Evolutionary conservation across 2,888 invertebrate species (phyloP).

Genomic region (Latheticus oryzae): DNA sequence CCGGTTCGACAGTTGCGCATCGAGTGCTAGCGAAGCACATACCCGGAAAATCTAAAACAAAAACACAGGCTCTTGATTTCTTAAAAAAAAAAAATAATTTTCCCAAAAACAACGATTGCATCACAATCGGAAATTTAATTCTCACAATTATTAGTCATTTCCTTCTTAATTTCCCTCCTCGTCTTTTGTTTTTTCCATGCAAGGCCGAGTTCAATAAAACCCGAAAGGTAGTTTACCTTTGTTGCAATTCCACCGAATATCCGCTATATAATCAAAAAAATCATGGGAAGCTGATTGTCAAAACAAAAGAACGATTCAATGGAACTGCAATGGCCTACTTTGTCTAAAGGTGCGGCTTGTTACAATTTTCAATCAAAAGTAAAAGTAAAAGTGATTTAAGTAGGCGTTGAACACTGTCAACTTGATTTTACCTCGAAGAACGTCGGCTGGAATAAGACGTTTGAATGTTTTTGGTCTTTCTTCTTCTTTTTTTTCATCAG

Average conservation of each 20-base stretch:
- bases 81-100: slow-evolving; percentile 1
- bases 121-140: background rate
- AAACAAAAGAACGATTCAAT: slow-evolving; percentile 3
- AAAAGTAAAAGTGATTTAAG: slow-evolving; percentile 30
- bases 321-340: slow-evolving; percentile 19
- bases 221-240: slow-evolving; percentile 33
- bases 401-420: too few species aligned
- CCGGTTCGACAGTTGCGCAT: slow-evolving; percentile 88
- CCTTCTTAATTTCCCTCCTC: too few species aligned
- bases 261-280: slow-evolving; percentile 22
- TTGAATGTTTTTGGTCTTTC: slow-evolving; percentile 79
- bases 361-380: slow-evolving; percentile 16
- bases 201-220: slow-evolving; percentile 14
- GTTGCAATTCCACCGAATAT: slow-evolving; percentile 37
- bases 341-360: slow-evolving; percentile 20
- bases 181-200: background rate
- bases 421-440: slow-evolving; percentile 85
- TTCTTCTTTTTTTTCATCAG: slow-evolving; percentile 68
- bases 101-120: background rate
- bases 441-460: slow-evolving; percentile 89
- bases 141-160: background rate
- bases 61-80: background rate
- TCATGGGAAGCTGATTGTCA: slow-evolving; percentile 15
- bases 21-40: slow-evolving; percentile 92
- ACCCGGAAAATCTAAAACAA: slow-evolving; percentile 82